Evolutionary conservation across 1,140 invertebrate species (phyloP), one percentile per base, ranked within the genome.

Genomic region (Patella vulgata): DNA sequence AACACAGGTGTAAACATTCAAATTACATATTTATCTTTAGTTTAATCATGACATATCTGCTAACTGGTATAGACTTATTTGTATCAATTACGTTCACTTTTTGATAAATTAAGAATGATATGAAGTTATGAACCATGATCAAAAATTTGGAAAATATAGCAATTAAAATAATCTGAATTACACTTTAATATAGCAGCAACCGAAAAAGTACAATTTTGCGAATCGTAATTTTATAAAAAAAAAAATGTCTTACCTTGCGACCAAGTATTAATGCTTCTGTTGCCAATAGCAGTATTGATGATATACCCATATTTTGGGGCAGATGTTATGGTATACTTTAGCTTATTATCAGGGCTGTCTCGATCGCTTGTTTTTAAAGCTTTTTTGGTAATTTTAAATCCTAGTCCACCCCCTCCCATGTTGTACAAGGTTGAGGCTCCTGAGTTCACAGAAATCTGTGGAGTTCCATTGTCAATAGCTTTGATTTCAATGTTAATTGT

Each of bases 401-500:
- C 82, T 14, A 82, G 58, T 11, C 56, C 57, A 8, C 64, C 66
- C 42, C 73, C 66, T 0, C 60, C 68, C 6, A 84, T 46, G 33
- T 68, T 43, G 1, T 44, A 52, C 1, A 85, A 61, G 12, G 57
- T 74, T 3, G 75, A 71, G 12, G 76, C 70, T 12, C 79, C 81
- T 27, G 60, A 63, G 61, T 84, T 85, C 21, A 80, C 59, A 40
- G 46, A 28, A 2, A 84, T 57, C 31, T 73, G 71, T 0, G 84
- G 84, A 30, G 80, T 63, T 1, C 74, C 73, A 66, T 84, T 82
- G 61, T 85, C 83, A 1, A 85, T 74, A 0, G 83, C 76, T n/a
- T 79, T 64, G 8, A 86, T 78, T 31, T 81, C 71, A 55, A 86
- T 81, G 30, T 59, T 47, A 59, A 86, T 67, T 25, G 65, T 76